These are phyloP conservation scores for Chloroclystis v-ata DNA, from an alignment of 2,888 invertebrate species.

Conservation along the genomic window DNA sequence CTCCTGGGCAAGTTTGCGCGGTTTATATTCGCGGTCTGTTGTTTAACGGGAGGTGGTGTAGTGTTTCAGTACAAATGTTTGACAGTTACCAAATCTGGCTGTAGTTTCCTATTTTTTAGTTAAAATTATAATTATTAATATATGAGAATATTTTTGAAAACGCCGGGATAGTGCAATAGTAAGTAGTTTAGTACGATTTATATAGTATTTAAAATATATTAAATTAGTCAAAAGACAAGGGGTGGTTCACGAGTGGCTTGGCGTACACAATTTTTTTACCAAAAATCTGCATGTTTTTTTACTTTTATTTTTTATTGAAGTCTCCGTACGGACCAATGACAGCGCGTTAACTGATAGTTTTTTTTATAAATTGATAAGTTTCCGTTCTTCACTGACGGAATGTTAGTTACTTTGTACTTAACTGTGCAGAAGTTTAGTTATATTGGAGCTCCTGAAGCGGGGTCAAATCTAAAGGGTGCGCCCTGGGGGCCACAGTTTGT, in stretches of 20 bases:
- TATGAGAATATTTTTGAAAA: constrained; percentile 58
- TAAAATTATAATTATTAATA: constrained; percentile 41
- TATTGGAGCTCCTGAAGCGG: constrained; percentile 16
- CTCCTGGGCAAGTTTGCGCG: neutral
- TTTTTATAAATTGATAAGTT: constrained; percentile 1
- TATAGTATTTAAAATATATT: constrained; percentile 28
- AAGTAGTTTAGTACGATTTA: constrained; percentile 53
- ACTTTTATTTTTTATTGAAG: constrained; percentile 9
- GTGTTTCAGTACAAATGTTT: constrained; percentile 39
- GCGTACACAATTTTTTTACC: constrained; percentile 16
- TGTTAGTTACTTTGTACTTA: constrained; percentile 24
- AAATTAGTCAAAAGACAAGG: constrained; percentile 24
- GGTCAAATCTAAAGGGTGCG: constrained; percentile 18
- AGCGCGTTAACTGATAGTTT: constrained; percentile 11
- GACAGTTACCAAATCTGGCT: constrained; percentile 54
- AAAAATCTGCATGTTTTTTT: constrained; percentile 11
- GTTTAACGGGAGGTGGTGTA: constrained; percentile 25
- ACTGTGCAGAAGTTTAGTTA: constrained; percentile 12
- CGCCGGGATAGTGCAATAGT: constrained; percentile 77
- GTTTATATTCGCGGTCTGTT: constrained; percentile 13
- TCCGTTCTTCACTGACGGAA: neutral
- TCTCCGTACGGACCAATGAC: constrained; percentile 28
- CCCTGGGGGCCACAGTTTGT: neutral
- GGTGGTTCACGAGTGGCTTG: constrained; percentile 26
- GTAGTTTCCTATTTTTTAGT: constrained; percentile 45